These are phyloP conservation scores for Bellardia bayeri DNA, from an alignment of 2,888 invertebrate species.

Conservation along the genomic window DNA sequence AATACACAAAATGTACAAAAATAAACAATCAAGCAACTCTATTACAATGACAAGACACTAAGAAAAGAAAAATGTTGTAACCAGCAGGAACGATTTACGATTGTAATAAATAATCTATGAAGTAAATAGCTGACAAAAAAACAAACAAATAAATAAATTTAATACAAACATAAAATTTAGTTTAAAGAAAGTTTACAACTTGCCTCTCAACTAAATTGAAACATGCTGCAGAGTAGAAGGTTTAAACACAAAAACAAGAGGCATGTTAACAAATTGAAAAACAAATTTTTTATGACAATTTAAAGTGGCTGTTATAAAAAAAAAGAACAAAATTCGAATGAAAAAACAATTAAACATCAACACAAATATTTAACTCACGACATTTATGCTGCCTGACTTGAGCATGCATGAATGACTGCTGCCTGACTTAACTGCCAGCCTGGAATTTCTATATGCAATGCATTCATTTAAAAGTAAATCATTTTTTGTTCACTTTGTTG, in stretches of 20 bases:
- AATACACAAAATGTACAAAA: conserved; percentile 12
- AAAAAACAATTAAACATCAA: conserved; percentile 29
- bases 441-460: background rate
- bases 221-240: background rate
- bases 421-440: background rate
- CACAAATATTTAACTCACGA: conserved; percentile 36
- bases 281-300: conserved; percentile 49
- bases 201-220: conserved; percentile 3
- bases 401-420: conserved; percentile 3
- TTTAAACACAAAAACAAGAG: background rate
- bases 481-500: background rate
- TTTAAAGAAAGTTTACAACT: conserved; percentile 1
- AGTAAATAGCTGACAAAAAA: conserved; percentile 12
- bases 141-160: conserved; percentile 15
- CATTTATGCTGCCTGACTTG: conserved; percentile 13
- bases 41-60: background rate
- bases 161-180: conserved; percentile 15
- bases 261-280: conserved; percentile 45
- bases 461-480: background rate
- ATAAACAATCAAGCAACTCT: conserved; percentile 11
- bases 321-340: background rate
- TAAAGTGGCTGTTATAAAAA: conserved; percentile 40
- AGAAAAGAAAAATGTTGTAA: background rate
- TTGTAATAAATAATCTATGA: conserved; percentile 62
- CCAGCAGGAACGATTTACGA: conserved; percentile 62